Conservation (phyloP, 2,797 vertebrate species). For the Carduelis carduelis region DNA sequence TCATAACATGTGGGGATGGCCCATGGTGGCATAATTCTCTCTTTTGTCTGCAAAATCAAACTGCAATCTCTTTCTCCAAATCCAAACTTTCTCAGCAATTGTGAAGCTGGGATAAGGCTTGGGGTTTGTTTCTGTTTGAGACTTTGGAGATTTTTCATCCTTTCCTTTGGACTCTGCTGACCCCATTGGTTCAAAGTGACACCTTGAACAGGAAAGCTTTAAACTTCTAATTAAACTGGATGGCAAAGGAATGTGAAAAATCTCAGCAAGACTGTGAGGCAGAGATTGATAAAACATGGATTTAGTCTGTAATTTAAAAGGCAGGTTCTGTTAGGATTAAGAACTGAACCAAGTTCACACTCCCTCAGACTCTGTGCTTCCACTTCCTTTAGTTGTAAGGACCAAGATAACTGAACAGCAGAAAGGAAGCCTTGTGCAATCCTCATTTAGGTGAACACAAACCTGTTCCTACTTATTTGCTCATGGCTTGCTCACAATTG, state of each 20-base stretch:
- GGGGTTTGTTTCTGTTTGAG: not conserved
- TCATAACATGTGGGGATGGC: not conserved
- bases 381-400: not conserved
- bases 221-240: not conserved
- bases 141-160: not conserved
- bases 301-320: conserved; percentile 27
- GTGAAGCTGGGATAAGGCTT: not conserved
- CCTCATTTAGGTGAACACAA: not conserved
- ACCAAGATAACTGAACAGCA: not conserved
- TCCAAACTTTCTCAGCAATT: not conserved
- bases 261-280: not conserved
- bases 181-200: not conserved
- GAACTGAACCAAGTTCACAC: not conserved
- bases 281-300: not conserved
- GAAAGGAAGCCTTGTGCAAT: not conserved
- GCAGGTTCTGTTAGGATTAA: not conserved
- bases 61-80: not conserved
- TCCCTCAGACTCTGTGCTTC: not conserved
- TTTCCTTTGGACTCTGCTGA: conserved; percentile 12
- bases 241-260: conserved; percentile 2
- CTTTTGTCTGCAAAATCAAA: not conserved
- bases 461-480: not conserved
- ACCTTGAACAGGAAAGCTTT: not conserved
- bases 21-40: not conserved
- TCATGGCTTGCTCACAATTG: not conserved